These are phyloP conservation scores for Phylloscopus collybita DNA, from an alignment of 2,797 vertebrate species.

Conservation along the genomic window DNA sequence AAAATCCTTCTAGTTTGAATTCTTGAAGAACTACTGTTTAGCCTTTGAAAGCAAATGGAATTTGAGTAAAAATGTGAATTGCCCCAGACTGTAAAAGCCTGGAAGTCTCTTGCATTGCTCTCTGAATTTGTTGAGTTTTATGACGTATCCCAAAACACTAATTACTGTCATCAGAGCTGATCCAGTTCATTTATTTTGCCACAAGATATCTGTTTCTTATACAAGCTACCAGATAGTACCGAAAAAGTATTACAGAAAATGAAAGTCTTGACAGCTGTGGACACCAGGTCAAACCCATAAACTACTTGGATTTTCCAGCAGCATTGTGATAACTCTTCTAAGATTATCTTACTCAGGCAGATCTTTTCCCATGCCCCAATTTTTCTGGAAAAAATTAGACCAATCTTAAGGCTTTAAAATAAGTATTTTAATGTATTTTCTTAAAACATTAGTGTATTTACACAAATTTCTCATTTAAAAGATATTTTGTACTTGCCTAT, in stretches of 20 bases:
- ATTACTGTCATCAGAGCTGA: neutral
- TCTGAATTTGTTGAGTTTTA: neutral
- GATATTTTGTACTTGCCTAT: neutral
- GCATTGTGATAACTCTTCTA: neutral
- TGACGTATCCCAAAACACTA: neutral
- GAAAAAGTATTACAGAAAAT: neutral
- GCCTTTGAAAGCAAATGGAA: neutral
- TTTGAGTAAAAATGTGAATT: neutral
- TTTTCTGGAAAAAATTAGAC: neutral
- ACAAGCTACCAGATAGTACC: neutral
- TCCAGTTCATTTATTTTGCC: neutral
- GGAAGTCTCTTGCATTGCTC: neutral
- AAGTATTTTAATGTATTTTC: neutral
- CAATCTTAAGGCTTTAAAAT: neutral
- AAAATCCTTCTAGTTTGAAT: neutral
- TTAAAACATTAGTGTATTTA: slow-evolving; percentile 43
- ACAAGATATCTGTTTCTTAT: neutral
- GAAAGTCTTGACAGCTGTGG: neutral
- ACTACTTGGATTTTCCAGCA: neutral
- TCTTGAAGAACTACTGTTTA: neutral
- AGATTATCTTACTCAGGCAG: neutral
- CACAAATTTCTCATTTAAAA: neutral
- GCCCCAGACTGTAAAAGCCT: neutral
- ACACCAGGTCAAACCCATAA: neutral
- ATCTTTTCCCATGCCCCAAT: neutral